Base-by-base conservation (phyloP, 92 coral and sea anemone genomes). In the Porites lobata region DNA sequence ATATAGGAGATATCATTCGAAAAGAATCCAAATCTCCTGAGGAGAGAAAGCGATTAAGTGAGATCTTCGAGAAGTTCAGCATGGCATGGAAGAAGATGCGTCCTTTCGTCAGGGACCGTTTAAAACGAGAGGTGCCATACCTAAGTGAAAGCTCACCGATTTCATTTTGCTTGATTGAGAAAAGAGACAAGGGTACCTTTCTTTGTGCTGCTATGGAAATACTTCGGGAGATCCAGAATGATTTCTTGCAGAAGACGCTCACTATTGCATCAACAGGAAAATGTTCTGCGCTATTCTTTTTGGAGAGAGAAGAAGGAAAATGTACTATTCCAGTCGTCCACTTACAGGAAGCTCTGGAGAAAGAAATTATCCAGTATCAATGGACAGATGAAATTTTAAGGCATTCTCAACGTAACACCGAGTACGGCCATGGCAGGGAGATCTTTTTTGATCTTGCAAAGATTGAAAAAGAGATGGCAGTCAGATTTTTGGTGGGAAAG, bases 391-490 rank as follows among this genome's bases (percentile, higher is more conserved):
- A 81, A 1, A 77, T 98, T 52, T 92, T 98, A 73, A 93, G 86
- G 73, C 93, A 96, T 73, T 96, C 98, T 98, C 47, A 38, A 38
- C 47, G 47, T 38, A 38, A 38, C 47, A 38, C 47, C 47, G 47
- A 38, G 0, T 38, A 95, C 82, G 98, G 98, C 54, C 87, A 84
- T 57, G 99, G 99, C 1, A 91, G 75, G 78, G 94, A 92, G 77
- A 86, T 98, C 52, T 82, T 88, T 64, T 98, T 83, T 73, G 98
- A 98, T 57, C 92, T 94, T 69, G 94, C 72, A 68, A 90, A 86
- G 90, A 98, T 96, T 19, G 99, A 97, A 89, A 90, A 89, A 67
- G 95, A 95, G 13, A 77, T 97, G 81, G 95, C 98, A 8, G 93
- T 87, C 50, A 68, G 88, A 24, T 89, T 97, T 76, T 92, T 90